Conservation (phyloP, 2,113 vertebrate species). For the Nothobranchius kuhntae region DNA sequence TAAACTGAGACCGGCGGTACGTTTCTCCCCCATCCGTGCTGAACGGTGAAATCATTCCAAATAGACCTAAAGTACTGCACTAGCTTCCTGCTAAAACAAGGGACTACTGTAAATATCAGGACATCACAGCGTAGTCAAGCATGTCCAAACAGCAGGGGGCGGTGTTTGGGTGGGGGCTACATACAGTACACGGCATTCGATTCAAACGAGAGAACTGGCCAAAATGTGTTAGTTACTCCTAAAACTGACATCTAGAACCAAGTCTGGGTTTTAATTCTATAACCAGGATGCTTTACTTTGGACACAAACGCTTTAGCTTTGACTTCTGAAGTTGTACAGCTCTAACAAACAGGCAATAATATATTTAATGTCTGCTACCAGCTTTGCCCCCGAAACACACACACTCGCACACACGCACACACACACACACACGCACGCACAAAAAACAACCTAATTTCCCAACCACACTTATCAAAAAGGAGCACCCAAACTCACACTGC, state of each 20-base stretch:
- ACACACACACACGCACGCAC: no score
- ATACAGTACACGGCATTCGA: conserved; percentile 72
- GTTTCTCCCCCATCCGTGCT: conserved; percentile 49
- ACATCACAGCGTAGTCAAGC: conserved; percentile 69
- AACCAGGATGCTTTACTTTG: conserved; percentile 73
- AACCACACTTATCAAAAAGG: conserved; percentile 74
- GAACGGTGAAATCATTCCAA: conserved; percentile 52
- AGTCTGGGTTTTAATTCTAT: conserved; percentile 56
- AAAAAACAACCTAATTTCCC: conserved; percentile 57
- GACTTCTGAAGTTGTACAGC: conserved; percentile 68
- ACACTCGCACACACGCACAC: not conserved
- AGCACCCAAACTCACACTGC: conserved; percentile 77
- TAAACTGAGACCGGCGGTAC: conserved; percentile 54
- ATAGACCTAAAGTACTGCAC: conserved; percentile 69
- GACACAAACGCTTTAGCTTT: conserved; percentile 65
- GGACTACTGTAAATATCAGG: conserved; percentile 69
- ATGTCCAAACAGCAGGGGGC: conserved; percentile 63
- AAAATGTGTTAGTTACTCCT: conserved; percentile 66
- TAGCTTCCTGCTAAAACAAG: conserved; percentile 71
- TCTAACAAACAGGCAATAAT: conserved; percentile 69
- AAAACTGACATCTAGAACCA: conserved; percentile 70
- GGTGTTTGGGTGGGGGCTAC: conserved; percentile 48
- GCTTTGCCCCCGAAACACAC: conserved; percentile 63
- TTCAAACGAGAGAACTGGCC: conserved; percentile 76
- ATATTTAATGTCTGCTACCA: conserved; percentile 66